Evolutionary conservation across 2,113 vertebrate genomes (phyloP).

Genomic region (Scomber scombrus): DNA sequence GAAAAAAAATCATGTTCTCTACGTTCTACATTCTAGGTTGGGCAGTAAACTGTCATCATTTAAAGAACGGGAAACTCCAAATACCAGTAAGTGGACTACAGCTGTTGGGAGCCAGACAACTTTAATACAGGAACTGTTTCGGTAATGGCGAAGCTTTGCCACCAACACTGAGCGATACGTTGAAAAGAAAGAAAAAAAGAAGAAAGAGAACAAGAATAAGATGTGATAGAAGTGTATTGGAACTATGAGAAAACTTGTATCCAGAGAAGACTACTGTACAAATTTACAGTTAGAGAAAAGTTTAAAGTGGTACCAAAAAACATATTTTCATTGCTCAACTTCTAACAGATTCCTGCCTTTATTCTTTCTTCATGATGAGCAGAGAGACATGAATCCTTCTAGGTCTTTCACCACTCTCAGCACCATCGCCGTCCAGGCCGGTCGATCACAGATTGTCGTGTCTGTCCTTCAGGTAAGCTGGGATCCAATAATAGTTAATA

Average conservation of each 20-base stretch:
- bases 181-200: background rate
- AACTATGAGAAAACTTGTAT: too few relatives aligned
- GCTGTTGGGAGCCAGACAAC: background rate
- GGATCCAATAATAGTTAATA: background rate
- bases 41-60: background rate
- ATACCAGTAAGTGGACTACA: background rate
- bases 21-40: background rate
- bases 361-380: constrained; percentile 4
- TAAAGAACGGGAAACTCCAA: background rate
- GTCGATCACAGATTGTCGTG: constrained; percentile 52
- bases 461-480: constrained; percentile 65
- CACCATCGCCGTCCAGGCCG: constrained; percentile 65
- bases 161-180: background rate
- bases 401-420: constrained; percentile 62
- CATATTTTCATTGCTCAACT: too few relatives aligned
- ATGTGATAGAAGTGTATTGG: too few relatives aligned
- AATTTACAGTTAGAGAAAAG: background rate
- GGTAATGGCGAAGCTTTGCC: too few relatives aligned
- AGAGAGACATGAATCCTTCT: background rate
- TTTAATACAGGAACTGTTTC: background rate
- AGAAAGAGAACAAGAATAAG: background rate
- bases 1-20: background rate
- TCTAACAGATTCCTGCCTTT: background rate
- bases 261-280: too few relatives aligned
- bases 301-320: too few relatives aligned